A percentile compares a stretch with the other conserved stretches of the same genome.
Conservation (phyloP, 2,113 vertebrate genomes). For the Amphiprion ocellaris region DNA sequence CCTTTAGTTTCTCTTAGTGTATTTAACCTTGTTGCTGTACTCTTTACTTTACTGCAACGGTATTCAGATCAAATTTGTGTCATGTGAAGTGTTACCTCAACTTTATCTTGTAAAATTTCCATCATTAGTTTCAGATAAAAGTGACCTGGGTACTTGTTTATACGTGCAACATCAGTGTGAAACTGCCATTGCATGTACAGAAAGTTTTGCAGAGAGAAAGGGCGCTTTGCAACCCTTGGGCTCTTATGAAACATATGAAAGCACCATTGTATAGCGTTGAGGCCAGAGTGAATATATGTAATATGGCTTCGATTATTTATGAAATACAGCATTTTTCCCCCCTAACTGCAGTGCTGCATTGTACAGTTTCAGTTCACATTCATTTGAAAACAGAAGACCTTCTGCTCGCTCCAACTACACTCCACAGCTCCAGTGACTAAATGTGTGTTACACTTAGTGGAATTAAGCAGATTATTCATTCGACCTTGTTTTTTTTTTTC, state of each 20-base stretch:
- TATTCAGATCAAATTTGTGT: not conserved
- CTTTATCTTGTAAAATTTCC: not conserved
- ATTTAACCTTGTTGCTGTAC: not conserved
- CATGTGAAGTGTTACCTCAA: not conserved
- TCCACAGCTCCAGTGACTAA: conserved; percentile 48
- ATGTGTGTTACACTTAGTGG: conserved; percentile 74
- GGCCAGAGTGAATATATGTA: not conserved
- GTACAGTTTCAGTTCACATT: conserved; percentile 22
- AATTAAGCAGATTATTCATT: conserved; percentile 83
- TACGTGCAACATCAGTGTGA: not conserved
- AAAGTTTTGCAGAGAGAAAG: not conserved
- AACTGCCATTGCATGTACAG: not conserved
- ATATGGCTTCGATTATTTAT: conserved; percentile 1
- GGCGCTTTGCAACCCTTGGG: not conserved
- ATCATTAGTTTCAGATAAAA: not conserved
- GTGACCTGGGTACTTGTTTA: not conserved
- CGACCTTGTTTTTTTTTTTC: conserved; percentile 72
- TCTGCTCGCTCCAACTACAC: conserved; percentile 27
- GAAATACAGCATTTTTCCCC: too few relatives aligned
- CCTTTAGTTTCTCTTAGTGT: conserved; percentile 9
- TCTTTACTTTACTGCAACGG: not conserved
- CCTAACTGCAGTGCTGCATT: not conserved
- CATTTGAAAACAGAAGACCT: conserved; percentile 48
- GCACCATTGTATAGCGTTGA: not conserved
- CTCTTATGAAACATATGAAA: conserved; percentile 1